Percentiles rank a stretch among this genome's conserved stretches.
These are phyloP conservation scores for Hydrocynus forskahlii DNA, from an alignment of 2,797 vertebrate genomes.

Conservation along the genomic window DNA sequence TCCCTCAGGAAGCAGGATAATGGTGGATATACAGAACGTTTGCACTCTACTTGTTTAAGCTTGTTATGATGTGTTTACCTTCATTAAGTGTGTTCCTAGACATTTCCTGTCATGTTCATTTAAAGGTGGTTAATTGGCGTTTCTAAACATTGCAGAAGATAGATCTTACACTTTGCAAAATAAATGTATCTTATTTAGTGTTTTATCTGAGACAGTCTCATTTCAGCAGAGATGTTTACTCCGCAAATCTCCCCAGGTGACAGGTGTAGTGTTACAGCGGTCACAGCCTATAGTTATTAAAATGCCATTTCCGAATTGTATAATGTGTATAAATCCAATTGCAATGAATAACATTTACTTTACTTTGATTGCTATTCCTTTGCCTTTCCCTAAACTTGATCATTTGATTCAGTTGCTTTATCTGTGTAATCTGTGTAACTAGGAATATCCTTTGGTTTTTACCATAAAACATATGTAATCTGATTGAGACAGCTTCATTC, in stretches of 20 bases:
- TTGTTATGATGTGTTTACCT: constrained; percentile 25
- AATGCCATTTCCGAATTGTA: background rate
- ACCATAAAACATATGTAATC: background rate
- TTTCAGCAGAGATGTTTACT: background rate
- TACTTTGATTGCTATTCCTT: background rate
- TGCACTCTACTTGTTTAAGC: constrained; percentile 24
- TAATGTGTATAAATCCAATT: background rate
- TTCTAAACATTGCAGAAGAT: constrained; percentile 5
- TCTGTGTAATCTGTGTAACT: too few species aligned
- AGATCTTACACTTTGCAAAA: background rate
- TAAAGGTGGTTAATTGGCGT: constrained; percentile 24
- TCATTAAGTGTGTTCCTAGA: constrained; percentile 15
- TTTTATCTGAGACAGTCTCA: background rate
- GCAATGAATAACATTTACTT: background rate
- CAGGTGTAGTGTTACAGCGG: background rate
- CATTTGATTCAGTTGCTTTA: background rate
- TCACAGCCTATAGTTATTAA: background rate
- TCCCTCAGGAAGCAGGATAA: constrained; percentile 22
- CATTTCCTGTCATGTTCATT: constrained; percentile 25
- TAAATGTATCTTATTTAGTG: background rate
- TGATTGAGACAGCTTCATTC: background rate
- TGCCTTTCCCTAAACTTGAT: background rate
- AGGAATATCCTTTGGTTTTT: too few species aligned
- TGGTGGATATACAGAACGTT: constrained; percentile 10
- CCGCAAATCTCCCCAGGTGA: background rate